phyloP scores from a whole-genome alignment of 92 coral and sea anemone genomes.

The Galaxea fascicularis region DNA sequence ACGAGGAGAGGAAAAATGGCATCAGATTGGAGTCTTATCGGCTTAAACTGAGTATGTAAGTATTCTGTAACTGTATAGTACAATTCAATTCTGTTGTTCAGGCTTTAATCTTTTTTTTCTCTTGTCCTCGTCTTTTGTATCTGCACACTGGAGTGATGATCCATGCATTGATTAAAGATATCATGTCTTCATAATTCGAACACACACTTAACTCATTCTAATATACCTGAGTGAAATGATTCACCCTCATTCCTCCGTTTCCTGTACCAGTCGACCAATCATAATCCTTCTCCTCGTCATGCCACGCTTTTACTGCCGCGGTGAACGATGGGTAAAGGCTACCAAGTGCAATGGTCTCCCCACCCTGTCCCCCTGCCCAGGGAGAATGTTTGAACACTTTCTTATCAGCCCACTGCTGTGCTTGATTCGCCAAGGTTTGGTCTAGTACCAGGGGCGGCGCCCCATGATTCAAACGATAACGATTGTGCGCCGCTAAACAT shows the following conservation, averaged over 20 bases:
- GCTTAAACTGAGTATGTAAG: too few species aligned
- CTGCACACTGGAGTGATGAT: background rate
- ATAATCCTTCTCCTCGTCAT: constrained; percentile 88
- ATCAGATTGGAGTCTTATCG: too few species aligned
- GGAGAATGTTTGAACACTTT: constrained; percentile 84
- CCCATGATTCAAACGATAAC: constrained; percentile 81
- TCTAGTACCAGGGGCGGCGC: constrained; percentile 74
- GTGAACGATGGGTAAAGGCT: constrained; percentile 87
- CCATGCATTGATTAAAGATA: too few species aligned
- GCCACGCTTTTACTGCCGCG: constrained; percentile 94
- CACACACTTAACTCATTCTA: background rate
- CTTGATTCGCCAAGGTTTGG: constrained; percentile 81
- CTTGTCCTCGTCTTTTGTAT: background rate
- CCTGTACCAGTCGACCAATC: constrained; percentile 76
- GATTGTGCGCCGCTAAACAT: constrained; percentile 76
- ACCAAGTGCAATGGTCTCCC: constrained; percentile 89
- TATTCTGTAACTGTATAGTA: too few species aligned
- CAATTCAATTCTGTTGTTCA: too few species aligned
- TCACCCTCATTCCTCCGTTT: constrained; percentile 60
- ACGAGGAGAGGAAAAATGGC: too few species aligned
- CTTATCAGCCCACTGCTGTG: constrained; percentile 86
- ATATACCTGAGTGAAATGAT: constrained; percentile 84
- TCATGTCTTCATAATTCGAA: background rate
- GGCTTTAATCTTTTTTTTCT: background rate
- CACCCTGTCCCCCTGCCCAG: constrained; percentile 90